A percentile compares a stretch with the other conserved stretches of the same genome.
phyloP scores from a whole-genome alignment of 2,797 vertebrate species.

The Microhierax caerulescens region DNA sequence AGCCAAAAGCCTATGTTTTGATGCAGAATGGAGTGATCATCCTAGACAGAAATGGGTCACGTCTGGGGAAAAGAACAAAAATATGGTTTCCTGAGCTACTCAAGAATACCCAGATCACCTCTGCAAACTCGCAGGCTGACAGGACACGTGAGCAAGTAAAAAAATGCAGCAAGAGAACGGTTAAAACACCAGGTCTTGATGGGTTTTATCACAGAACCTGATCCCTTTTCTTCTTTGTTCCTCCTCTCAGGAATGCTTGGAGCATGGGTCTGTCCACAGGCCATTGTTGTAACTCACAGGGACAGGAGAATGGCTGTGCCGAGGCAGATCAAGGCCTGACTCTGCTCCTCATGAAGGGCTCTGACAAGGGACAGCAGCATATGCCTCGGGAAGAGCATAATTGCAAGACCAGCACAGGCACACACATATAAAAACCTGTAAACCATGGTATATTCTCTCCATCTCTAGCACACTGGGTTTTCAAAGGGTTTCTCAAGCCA shows the following conservation, averaged over 20 bases:
- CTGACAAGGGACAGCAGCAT: background rate
- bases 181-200: background rate
- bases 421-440: background rate
- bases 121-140: background rate
- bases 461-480: background rate
- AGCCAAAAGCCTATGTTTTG: background rate
- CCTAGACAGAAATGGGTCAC: background rate
- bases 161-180: background rate
- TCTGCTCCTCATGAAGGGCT: background rate
- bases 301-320: accelerated
- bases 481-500: background rate
- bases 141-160: background rate
- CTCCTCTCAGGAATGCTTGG: background rate
- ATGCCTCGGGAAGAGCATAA: background rate
- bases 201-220: background rate
- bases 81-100: background rate
- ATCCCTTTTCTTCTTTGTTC: background rate
- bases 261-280: background rate
- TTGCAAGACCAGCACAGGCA: background rate
- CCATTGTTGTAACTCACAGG: background rate
- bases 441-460: background rate
- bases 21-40: background rate
- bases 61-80: background rate
- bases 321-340: background rate
- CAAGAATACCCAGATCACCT: background rate